A percentile compares a stretch with the other conserved stretches of the same genome.
phyloP scores from a whole-genome alignment of 2,888 invertebrate genomes.

The Drosophila sordidapex region DNA sequence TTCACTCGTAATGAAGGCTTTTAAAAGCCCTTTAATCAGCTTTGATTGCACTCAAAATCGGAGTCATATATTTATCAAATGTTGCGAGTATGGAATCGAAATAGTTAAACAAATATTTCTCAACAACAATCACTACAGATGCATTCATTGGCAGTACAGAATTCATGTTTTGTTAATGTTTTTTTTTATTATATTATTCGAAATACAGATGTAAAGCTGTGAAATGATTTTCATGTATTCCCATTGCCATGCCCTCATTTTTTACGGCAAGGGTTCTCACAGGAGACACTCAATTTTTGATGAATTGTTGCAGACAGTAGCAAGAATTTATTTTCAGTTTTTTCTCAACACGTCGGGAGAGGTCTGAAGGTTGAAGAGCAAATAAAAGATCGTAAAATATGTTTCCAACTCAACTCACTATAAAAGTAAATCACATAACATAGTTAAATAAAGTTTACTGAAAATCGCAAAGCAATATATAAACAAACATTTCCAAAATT shows the following conservation, averaged over 20 bases:
- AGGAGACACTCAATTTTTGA: conserved; percentile 14
- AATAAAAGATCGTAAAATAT: background rate
- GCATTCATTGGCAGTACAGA: background rate
- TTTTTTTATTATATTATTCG: background rate
- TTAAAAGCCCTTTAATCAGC: conserved; percentile 9
- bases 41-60: background rate
- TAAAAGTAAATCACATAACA: background rate
- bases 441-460: background rate
- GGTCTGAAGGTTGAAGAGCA: conserved; percentile 7
- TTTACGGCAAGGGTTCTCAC: conserved; percentile 3
- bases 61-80: background rate
- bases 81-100: background rate
- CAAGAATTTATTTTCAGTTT: conserved; percentile 33
- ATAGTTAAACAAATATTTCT: background rate
- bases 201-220: conserved; percentile 14
- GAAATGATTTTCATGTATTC: conserved; percentile 37
- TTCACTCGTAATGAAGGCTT: conserved; percentile 3
- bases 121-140: background rate
- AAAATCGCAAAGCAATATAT: background rate
- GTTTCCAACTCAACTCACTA: no score
- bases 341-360: conserved; percentile 1
- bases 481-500: background rate
- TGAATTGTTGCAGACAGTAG: conserved; percentile 19
- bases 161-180: conserved; percentile 1
- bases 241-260: conserved; percentile 15